Evolutionary conservation across 2,113 vertebrate genomes (phyloP).

Genomic region (Gavia stellata): DNA sequence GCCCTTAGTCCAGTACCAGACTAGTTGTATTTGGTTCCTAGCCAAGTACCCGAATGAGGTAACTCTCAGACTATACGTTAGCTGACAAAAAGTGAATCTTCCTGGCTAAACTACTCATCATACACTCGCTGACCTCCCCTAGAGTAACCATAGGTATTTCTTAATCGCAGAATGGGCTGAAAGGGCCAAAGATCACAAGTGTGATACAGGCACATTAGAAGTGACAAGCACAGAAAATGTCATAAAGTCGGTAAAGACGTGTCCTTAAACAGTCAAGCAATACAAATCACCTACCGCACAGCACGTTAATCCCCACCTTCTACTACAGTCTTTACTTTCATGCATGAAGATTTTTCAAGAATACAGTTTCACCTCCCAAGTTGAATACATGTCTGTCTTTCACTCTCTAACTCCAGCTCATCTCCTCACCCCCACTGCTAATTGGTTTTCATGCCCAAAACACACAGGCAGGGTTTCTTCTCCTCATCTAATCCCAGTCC

Average conservation of each 20-base stretch:
- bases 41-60: not conserved
- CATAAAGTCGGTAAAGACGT: fast-evolving
- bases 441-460: not conserved
- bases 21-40: not conserved
- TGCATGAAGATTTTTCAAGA: not conserved
- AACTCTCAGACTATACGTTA: not conserved
- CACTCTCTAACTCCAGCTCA: not conserved
- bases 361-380: not conserved
- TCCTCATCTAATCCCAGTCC: not conserved
- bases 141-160: not conserved
- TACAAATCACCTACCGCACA: not conserved
- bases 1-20: not conserved
- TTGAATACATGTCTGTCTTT: not conserved
- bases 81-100: not conserved
- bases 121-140: fast-evolving
- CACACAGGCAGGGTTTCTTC: not conserved
- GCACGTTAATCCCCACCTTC: not conserved
- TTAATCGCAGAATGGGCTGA: not conserved
- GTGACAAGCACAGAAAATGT: not conserved
- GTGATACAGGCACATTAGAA: not conserved
- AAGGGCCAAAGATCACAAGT: not conserved
- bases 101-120: not conserved
- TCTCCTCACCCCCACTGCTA: not conserved
- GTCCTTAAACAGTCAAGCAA: not conserved
- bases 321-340: not conserved